phyloP scores from a whole-genome alignment of 2,888 invertebrate genomes.

The Stegophylla sp. region DNA sequence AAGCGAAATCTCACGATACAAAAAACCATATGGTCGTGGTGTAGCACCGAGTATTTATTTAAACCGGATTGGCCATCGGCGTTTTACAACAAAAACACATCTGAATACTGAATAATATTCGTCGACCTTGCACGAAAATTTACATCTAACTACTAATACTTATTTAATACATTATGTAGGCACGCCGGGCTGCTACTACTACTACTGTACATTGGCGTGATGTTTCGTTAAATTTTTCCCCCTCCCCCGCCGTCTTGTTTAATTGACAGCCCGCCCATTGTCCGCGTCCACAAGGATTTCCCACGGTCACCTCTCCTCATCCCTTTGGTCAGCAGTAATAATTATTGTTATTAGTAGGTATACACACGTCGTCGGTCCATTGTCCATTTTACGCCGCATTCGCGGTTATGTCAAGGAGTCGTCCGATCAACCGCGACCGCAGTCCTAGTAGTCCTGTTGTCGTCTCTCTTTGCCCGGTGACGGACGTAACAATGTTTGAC shows the following conservation, averaged over 20 bases:
- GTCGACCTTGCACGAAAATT: conserved; percentile 45
- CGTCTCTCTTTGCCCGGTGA: conserved; percentile 5
- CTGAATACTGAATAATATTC: background rate
- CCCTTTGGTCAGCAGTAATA: background rate
- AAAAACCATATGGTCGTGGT: conserved; percentile 36
- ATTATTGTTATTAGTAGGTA: conserved; percentile 13
- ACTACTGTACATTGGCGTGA: background rate
- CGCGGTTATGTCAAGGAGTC: conserved; percentile 15
- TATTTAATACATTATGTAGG: background rate
- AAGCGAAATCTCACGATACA: conserved; percentile 30
- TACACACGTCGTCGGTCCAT: conserved; percentile 43
- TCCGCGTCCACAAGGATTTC: conserved; percentile 34
- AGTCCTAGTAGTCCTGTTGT: background rate
- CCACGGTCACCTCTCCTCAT: conserved; percentile 25
- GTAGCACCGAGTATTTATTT: background rate
- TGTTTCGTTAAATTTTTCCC: conserved; percentile 10
- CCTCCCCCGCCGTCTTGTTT: background rate
- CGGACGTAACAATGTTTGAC: conserved; percentile 57
- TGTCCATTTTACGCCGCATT: conserved; percentile 19
- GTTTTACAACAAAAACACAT: background rate
- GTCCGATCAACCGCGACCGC: conserved; percentile 10
- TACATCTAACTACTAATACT: conserved; percentile 17
- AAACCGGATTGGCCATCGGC: conserved; percentile 46
- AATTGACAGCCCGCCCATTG: conserved; percentile 35
- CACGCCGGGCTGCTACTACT: background rate